phyloP scores from a whole-genome alignment of 2,888 invertebrate species.

The Philhelius pedissequus region DNA sequence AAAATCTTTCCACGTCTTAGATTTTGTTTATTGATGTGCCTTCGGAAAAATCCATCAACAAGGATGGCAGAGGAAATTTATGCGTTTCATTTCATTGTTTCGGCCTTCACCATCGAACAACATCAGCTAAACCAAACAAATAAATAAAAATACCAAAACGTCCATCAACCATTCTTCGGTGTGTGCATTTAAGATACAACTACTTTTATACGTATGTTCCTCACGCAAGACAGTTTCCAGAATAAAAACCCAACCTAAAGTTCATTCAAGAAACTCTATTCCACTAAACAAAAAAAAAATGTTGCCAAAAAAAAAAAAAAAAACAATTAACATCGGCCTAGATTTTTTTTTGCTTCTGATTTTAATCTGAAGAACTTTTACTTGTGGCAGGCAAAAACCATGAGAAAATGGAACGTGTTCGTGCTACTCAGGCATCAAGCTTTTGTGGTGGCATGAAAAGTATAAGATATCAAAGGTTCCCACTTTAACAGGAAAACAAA shows the following conservation, averaged over 20 bases:
- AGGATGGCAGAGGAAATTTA: constrained; percentile 28
- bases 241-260: constrained; percentile 45
- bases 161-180: constrained; percentile 39
- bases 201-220: not conserved
- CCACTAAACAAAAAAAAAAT: constrained; percentile 20
- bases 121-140: constrained; percentile 11
- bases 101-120: not conserved
- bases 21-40: constrained; percentile 39
- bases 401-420: constrained; percentile 57
- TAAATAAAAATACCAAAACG: constrained; percentile 13
- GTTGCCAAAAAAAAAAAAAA: constrained; percentile 54
- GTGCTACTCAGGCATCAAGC: constrained; percentile 18
- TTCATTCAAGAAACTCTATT: constrained; percentile 30
- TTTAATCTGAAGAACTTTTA: constrained; percentile 57
- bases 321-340: constrained; percentile 61
- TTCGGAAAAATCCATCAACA: constrained; percentile 55
- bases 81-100: constrained; percentile 18
- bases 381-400: constrained; percentile 53
- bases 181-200: constrained; percentile 37
- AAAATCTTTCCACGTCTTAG: constrained; percentile 58
- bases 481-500: not conserved
- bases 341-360: constrained; percentile 39
- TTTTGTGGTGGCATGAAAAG: not conserved
- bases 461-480: not conserved
- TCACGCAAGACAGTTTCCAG: constrained; percentile 46